Conservation (phyloP, 23 tunicate species). For the Halocynthia roretzi region DNA sequence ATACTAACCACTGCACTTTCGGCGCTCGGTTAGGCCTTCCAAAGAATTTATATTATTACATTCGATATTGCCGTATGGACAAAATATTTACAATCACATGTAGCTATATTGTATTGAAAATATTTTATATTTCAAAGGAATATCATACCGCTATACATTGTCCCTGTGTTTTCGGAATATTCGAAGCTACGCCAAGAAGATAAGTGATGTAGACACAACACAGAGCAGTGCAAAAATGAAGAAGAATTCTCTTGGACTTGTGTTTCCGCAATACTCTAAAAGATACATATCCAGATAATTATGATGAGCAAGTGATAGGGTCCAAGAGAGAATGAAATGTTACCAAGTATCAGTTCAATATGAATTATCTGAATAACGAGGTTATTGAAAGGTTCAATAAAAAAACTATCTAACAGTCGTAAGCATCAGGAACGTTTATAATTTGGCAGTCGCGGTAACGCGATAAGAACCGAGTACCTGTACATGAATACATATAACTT, state of each 20-base stretch:
- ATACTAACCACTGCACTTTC: too few species aligned
- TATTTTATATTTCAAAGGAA: background rate
- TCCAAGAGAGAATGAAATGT: background rate
- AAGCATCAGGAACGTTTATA: too few species aligned
- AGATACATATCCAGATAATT: background rate
- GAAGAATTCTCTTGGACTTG: conserved; percentile 65
- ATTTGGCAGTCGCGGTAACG: too few species aligned
- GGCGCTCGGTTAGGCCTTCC: too few species aligned
- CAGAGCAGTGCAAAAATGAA: conserved; percentile 65
- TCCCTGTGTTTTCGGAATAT: conserved; percentile 40
- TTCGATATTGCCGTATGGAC: too few species aligned
- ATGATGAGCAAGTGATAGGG: background rate
- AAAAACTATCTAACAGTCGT: background rate
- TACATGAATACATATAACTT: too few species aligned
- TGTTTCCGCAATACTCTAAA: conserved; percentile 52
- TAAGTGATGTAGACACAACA: conserved; percentile 54
- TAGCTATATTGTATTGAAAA: too few species aligned
- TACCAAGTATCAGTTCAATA: background rate
- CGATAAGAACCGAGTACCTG: too few species aligned
- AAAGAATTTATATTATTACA: too few species aligned
- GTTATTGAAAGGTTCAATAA: too few species aligned
- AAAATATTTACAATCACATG: too few species aligned
- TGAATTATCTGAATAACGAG: background rate
- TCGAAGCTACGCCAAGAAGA: conserved; percentile 49
- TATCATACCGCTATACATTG: conserved; percentile 65